These are phyloP conservation scores for Coracopsis vasa DNA, from an alignment of 2,113 vertebrate genomes.

Conservation along the genomic window DNA sequence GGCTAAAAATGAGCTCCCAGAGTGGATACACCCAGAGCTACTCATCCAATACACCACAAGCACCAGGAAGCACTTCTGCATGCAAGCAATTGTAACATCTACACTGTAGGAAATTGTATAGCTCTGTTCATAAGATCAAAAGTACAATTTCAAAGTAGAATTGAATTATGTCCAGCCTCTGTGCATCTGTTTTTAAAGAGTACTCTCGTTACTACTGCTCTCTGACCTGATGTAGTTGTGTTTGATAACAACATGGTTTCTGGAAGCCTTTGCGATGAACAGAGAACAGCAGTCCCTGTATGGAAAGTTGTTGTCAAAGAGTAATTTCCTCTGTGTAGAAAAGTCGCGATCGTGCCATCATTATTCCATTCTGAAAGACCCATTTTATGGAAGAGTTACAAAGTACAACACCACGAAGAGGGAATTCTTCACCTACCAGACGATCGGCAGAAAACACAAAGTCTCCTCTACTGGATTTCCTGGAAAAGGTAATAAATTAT, in stretches of 20 bases:
- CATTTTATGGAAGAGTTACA: background rate
- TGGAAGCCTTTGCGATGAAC: background rate
- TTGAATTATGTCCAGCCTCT: background rate
- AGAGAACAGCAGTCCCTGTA: background rate
- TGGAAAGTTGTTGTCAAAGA: background rate
- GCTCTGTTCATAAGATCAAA: slow-evolving; percentile 1
- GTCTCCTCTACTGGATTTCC: slow-evolving; percentile 95
- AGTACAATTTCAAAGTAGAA: background rate
- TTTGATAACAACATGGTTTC: background rate
- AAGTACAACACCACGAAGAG: background rate
- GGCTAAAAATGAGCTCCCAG: background rate
- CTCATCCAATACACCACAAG: background rate
- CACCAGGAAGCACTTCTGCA: background rate
- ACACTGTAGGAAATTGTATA: background rate
- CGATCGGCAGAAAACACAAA: slow-evolving; percentile 97
- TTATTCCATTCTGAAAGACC: background rate
- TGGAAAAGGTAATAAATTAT: slow-evolving; percentile 64
- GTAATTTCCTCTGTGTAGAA: background rate
- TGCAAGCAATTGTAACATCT: background rate
- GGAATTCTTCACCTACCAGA: slow-evolving; percentile 82
- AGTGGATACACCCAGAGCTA: background rate
- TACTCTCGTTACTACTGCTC: background rate
- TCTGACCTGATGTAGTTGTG: background rate
- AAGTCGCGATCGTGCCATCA: background rate
- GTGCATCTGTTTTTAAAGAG: background rate